phyloP scores from a whole-genome alignment of 2,888 invertebrate species.

The Pyralis farinalis region DNA sequence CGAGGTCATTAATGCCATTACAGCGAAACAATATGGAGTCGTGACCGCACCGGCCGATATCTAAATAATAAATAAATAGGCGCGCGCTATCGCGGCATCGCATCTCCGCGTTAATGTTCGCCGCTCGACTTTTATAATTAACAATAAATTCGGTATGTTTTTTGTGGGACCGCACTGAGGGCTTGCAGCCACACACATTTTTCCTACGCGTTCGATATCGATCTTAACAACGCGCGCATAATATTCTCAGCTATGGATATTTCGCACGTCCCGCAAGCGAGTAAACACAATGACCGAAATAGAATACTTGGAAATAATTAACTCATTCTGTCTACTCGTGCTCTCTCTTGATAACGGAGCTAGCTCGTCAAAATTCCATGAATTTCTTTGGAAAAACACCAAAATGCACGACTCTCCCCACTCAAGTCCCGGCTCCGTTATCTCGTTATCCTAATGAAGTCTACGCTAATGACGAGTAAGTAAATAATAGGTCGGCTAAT shows the following conservation, averaged over 20 bases:
- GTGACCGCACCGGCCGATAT: constrained; percentile 74
- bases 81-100: constrained; percentile 64
- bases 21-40: constrained; percentile 76
- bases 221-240: constrained; percentile 64
- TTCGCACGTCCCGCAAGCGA: constrained; percentile 22
- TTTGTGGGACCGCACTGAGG: constrained; percentile 55
- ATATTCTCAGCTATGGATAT: constrained; percentile 42
- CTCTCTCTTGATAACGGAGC: constrained; percentile 30
- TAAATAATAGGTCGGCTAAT: constrained; percentile 82
- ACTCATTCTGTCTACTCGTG: constrained; percentile 38
- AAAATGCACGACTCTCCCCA: constrained; percentile 55
- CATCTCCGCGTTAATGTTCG: constrained; percentile 75
- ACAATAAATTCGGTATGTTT: constrained; percentile 79
- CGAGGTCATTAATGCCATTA: constrained; percentile 78
- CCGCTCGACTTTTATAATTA: constrained; percentile 77
- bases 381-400: constrained; percentile 64
- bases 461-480: constrained; percentile 81
- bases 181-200: constrained; percentile 56
- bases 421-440: constrained; percentile 70
- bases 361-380: constrained; percentile 43
- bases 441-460: constrained; percentile 82
- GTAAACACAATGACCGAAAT: constrained; percentile 15
- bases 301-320: constrained; percentile 58
- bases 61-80: constrained; percentile 81
- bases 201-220: constrained; percentile 62